phyloP scores from a whole-genome alignment of 1,140 invertebrate species.

The Drosophila prosaltans region DNA sequence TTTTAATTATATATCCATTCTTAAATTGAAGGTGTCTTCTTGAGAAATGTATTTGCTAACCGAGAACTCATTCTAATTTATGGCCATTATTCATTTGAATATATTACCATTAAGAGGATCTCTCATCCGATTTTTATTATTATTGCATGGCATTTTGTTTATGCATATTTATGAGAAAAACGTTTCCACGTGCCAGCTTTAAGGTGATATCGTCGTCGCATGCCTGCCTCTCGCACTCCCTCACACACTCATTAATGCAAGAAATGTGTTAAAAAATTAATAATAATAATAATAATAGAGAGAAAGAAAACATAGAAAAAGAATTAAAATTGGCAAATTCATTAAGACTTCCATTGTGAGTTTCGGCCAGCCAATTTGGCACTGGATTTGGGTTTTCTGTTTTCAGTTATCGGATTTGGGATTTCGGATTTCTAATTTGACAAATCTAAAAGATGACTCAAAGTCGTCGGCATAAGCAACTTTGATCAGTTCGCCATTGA shows the following conservation, averaged over 20 bases:
- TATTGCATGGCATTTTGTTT: conserved; percentile 18
- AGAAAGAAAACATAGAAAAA: no score
- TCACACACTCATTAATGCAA: conserved; percentile 49
- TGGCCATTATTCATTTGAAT: conserved; percentile 33
- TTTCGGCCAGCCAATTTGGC: conserved; percentile 50
- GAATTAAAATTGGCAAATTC: conserved; percentile 50
- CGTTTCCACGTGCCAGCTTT: conserved; percentile 63
- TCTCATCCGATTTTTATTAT: conserved; percentile 22
- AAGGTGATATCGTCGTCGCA: conserved; percentile 9
- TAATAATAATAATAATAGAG: conserved; percentile 30
- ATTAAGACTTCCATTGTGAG: conserved; percentile 60
- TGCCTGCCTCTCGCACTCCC: neutral
- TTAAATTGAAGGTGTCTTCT: conserved; percentile 16
- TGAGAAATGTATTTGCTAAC: conserved; percentile 13
- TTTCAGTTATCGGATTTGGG: neutral
- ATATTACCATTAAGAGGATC: conserved; percentile 31
- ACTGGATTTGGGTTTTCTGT: conserved; percentile 3
- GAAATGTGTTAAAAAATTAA: conserved; percentile 76
- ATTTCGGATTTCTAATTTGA: neutral
- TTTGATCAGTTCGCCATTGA: conserved; percentile 38
- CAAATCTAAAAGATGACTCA: conserved; percentile 37
- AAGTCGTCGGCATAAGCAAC: conserved; percentile 36
- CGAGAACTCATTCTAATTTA: conserved; percentile 20
- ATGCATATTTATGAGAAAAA: conserved; percentile 74
- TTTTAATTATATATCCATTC: conserved; percentile 12